These are phyloP conservation scores for Zaprionus nigranus DNA, from an alignment of 1,140 invertebrate genomes.

Conservation along the genomic window DNA sequence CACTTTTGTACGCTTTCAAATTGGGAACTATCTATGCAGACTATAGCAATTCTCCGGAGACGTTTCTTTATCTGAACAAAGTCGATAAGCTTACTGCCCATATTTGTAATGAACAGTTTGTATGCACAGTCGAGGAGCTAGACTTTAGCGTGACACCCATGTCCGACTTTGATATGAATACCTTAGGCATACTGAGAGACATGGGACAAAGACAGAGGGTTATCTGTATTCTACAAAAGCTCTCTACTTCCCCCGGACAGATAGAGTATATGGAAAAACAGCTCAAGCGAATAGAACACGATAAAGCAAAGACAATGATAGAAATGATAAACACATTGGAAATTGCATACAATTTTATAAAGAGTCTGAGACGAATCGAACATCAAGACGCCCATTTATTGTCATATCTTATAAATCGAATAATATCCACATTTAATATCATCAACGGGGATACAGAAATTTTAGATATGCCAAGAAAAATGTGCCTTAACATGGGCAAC, in stretches of 20 bases:
- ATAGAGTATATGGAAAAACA: background rate
- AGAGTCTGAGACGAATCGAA: background rate
- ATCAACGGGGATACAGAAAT: slow-evolving; percentile 26
- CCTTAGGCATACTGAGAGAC: background rate
- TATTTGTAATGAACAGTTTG: slow-evolving; percentile 9
- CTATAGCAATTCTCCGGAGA: background rate
- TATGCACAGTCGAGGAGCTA: background rate
- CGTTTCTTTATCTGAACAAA: slow-evolving; percentile 18
- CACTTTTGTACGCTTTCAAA: slow-evolving; percentile 21
- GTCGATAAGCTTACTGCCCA: background rate
- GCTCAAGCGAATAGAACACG: background rate
- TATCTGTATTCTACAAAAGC: slow-evolving; percentile 23
- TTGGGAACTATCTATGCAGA: slow-evolving; percentile 10
- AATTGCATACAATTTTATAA: background rate
- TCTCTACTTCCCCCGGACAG: background rate
- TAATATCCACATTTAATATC: background rate
- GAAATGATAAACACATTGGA: slow-evolving; percentile 26
- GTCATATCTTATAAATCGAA: slow-evolving; percentile 1
- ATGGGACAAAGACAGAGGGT: slow-evolving; percentile 17
- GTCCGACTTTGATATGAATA: background rate
- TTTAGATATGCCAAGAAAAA: slow-evolving; percentile 10
- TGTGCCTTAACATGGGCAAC: background rate
- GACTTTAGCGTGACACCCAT: background rate
- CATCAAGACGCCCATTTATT: background rate
- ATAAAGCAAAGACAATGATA: background rate